Base-by-base conservation (phyloP, 2,113 vertebrate species). In the Hemiprocne comata region DNA sequence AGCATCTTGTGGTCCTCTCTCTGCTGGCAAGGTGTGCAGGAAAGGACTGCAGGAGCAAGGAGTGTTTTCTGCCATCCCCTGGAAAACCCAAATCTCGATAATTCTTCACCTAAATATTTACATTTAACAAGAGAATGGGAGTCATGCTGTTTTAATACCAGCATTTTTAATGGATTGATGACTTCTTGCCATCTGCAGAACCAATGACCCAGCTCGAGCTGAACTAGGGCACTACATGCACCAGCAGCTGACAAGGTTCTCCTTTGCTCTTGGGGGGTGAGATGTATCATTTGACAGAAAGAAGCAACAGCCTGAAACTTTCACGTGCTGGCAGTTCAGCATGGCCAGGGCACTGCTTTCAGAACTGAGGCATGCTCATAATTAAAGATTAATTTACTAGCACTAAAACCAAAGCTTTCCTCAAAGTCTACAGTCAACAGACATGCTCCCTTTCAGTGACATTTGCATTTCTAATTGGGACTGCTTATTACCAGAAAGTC, bases 391-490 rank as follows among this genome's bases (percentile, higher is more conserved):
- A 91, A 92, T 96, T 94, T 91, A 57, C 71, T 18, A 95, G 84
- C 89, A 42, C 81, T 91, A 85, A 96, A 94, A 44, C 88, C 78
- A 88, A 91, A 96, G 87, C 89, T 79, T 95, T 75, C 78, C 74
- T 89, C 66, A 85, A 91, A 97, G 70, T 87, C 94, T 94, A 91
- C 85, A 82, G 89, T 93, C 96, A 95, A 97, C 95, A 96, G 85
- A 89, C 78, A 82, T 1, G 62, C 89, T 96, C 89, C 66, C 78
- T 97, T 85, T 87, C 93, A 74, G 48, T 94, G 85, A 83, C 83
- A 95, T 94, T 95, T 95, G 87, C 69, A 78, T 94, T 97, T 96
- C 95, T 92, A 95, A 95, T 94, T 94, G 95, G 57, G 72, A 74
- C 70, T 65, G 61, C 89, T 93, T 95, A 84, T 92, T 94, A 96